phyloP scores from a whole-genome alignment of 2,888 invertebrate genomes.

The Laspeyria flexula region DNA sequence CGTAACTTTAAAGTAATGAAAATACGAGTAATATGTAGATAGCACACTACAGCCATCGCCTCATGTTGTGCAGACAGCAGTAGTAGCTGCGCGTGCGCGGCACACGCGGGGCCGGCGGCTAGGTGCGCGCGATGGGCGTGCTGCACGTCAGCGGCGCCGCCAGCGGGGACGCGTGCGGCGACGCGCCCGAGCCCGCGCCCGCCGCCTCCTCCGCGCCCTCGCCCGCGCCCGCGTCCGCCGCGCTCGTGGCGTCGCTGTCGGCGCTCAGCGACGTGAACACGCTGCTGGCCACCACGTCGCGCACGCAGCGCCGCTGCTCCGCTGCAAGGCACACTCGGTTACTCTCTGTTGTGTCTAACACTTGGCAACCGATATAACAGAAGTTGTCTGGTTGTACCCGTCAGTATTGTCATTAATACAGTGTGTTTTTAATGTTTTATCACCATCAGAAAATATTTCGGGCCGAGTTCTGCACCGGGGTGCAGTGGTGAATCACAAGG shows the following conservation, averaged over 20 bases:
- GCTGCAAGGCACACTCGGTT: slow-evolving; percentile 55
- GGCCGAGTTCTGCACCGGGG: too few species aligned
- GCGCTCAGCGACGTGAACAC: slow-evolving; percentile 71
- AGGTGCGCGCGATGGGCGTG: slow-evolving; percentile 75
- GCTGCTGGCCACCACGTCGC: slow-evolving; percentile 74
- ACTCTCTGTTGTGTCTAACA: not conserved
- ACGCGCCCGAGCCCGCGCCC: slow-evolving; percentile 15
- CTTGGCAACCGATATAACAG: too few species aligned
- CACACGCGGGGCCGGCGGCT: slow-evolving; percentile 34
- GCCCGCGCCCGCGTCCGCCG: slow-evolving; percentile 36
- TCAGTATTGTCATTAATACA: too few species aligned
- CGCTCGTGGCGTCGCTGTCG: slow-evolving; percentile 39
- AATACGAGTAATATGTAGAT: too few species aligned
- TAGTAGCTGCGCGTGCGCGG: slow-evolving; percentile 15
- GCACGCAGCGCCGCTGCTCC: slow-evolving; percentile 80
- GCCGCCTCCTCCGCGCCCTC: slow-evolving; percentile 17
- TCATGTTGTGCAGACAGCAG: slow-evolving; percentile 10
- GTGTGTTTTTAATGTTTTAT: too few species aligned
- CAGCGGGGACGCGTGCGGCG: slow-evolving; percentile 38
- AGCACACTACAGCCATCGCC: slow-evolving; percentile 13
- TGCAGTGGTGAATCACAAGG: too few species aligned
- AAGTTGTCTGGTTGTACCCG: too few species aligned
- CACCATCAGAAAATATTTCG: too few species aligned
- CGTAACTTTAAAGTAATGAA: too few species aligned
- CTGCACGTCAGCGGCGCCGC: slow-evolving; percentile 69